phyloP scores from a whole-genome alignment of 2,797 vertebrate genomes.

The Sebastolobus altivelis region DNA sequence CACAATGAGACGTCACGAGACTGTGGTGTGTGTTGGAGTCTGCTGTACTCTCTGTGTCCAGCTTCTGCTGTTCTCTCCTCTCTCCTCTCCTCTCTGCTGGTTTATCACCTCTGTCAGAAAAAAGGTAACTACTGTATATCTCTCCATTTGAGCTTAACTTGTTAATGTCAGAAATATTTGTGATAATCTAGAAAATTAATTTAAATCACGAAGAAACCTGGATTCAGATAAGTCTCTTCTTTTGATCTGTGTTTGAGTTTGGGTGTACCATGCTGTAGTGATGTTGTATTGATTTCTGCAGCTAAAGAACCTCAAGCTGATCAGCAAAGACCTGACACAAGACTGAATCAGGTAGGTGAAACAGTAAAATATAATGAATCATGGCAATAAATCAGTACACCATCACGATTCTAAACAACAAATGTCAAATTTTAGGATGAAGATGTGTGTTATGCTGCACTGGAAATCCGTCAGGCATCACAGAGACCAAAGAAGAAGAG shows the following conservation, averaged over 20 bases:
- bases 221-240: not conserved
- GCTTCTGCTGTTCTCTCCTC: conserved; percentile 23
- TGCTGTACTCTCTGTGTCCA: conserved; percentile 56
- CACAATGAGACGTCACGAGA: not conserved
- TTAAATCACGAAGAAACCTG: not conserved
- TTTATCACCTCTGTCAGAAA: conserved; percentile 11
- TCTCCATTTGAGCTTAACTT: no score
- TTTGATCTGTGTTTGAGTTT: not conserved
- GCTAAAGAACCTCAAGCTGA: conserved; percentile 7
- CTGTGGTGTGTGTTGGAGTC: conserved; percentile 6
- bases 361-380: not conserved
- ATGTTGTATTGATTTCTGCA: conserved; percentile 19
- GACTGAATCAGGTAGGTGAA: conserved; percentile 29
- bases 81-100: conserved; percentile 28
- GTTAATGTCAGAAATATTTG: not conserved
- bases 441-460: conserved; percentile 61
- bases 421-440: conserved; percentile 47
- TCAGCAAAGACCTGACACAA: not conserved
- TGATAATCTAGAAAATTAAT: not conserved
- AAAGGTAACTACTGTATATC: conserved; percentile 15
- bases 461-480: conserved; percentile 43
- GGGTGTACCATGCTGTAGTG: not conserved
- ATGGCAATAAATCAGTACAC: not conserved
- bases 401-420: not conserved
- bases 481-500: conserved; percentile 43